Evolutionary conservation across 2,113 vertebrate genomes (phyloP), one percentile per base, ranked within the genome.

Genomic region (Notothenia rossii): DNA sequence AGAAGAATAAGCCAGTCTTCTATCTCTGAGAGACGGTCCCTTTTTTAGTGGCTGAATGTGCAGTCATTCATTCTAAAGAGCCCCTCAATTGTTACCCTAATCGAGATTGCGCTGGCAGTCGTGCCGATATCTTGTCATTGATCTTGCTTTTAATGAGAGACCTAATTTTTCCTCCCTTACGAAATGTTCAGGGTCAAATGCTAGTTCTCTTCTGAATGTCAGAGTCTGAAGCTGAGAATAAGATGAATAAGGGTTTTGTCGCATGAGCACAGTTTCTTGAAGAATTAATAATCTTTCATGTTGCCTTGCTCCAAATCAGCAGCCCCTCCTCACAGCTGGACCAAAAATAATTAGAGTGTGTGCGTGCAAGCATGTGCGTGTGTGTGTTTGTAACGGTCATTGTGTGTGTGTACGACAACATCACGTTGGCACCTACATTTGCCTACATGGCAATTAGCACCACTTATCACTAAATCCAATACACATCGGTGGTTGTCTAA

Each of bases 61-160:
- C 55, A 79, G 72, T 85, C 86, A 79, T 90, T 93, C 79, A 84
- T 89, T 88, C 78, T 75, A 89, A 90, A 86, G 71, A 82, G 81
- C 58, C 40, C 64, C 81, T 87, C 82, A 46, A 86, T 91, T 90
- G 88, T 87, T 86, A 53, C 25, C 82, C 75, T 90, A 90, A 91
- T 90, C 88, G 88, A 91, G 82, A 88, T 79, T 40, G 66, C 18
- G n/a, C 62, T 17, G 25, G 79, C 78, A 6, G 72, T 69, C 50
- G 54, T 73, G 75, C 62, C 76, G 75, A 73, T 84, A 86, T 83
- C 82, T 78, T 85, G 83, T 79, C 88, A 92, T 89, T 90, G 91
- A 94, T 95, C 91, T 90, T 75, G 81, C 76, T 88, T 91, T 92
- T 94, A 92, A 95, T 91, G 85, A 92, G 89, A 90, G 74, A 80